A percentile compares a stretch with the other conserved stretches of the same genome.
These are phyloP conservation scores for Bathynomus jamesi DNA, from an alignment of 1,140 invertebrate species.

Conservation along the genomic window DNA sequence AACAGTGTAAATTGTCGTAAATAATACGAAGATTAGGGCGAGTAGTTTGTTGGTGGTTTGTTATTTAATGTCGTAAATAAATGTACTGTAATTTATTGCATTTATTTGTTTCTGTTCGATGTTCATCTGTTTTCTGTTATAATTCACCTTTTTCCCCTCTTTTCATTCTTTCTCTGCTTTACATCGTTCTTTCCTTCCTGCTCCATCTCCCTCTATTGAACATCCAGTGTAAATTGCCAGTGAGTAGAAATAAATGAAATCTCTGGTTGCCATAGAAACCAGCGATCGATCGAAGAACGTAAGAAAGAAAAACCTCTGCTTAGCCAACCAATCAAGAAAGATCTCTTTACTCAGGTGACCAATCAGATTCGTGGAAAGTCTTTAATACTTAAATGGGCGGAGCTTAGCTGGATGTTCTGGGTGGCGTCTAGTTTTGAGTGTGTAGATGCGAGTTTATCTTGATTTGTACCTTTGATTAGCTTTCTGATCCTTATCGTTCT, in stretches of 20 bases:
- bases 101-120: not conserved
- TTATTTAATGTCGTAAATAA: too few species aligned
- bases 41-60: too few species aligned
- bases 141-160: not conserved
- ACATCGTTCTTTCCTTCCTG: not conserved
- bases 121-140: not conserved
- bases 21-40: too few species aligned
- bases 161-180: not conserved
- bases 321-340: not conserved
- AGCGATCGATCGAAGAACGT: not conserved
- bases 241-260: slow-evolving; percentile 1
- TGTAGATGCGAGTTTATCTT: not conserved
- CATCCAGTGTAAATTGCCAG: not conserved
- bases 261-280: not conserved
- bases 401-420: not conserved
- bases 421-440: not conserved
- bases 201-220: not conserved
- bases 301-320: not conserved
- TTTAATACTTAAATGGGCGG: not conserved
- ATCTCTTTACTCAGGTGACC: not conserved
- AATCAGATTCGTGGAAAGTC: not conserved
- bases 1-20: too few species aligned
- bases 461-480: not conserved
- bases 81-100: too few species aligned
- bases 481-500: not conserved